Evolutionary conservation across 2,888 invertebrate species (phyloP).

Genomic region (Nasonovia ribisnigri): DNA sequence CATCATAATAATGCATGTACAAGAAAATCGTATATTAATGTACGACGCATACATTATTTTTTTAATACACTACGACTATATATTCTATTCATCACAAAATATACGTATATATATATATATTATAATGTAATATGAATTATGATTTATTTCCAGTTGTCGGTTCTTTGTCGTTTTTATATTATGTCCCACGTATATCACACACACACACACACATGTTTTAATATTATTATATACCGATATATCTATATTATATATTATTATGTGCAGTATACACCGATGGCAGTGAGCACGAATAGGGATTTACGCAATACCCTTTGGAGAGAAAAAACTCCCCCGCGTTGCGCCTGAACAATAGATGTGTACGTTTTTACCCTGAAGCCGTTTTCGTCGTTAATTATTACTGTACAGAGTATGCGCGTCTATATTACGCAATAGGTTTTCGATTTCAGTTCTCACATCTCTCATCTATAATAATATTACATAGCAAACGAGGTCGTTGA

Average conservation of each 20-base stretch:
- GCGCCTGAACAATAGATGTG: constrained; percentile 1
- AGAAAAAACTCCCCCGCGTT: constrained; percentile 42
- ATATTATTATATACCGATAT: not conserved
- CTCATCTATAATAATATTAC: constrained; percentile 5
- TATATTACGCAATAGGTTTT: constrained; percentile 50
- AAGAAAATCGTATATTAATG: not conserved
- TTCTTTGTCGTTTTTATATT: constrained; percentile 41
- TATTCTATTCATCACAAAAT: not conserved
- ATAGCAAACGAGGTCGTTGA: constrained; percentile 48
- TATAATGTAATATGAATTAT: constrained; percentile 23
- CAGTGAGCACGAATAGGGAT: constrained; percentile 24
- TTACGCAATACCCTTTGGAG: constrained; percentile 44
- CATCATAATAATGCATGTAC: not conserved
- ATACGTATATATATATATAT: constrained; percentile 7
- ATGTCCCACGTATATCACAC: constrained; percentile 22
- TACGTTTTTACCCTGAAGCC: constrained; percentile 53
- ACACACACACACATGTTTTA: not conserved
- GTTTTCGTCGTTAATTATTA: constrained; percentile 50
- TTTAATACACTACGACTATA: constrained; percentile 3
- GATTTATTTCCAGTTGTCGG: constrained; percentile 31
- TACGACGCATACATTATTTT: constrained; percentile 23
- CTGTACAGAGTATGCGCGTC: not conserved
- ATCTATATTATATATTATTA: not conserved
- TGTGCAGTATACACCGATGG: not conserved
- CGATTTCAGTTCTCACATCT: constrained; percentile 53